These are phyloP conservation scores for Lasioglossum figueresi DNA, from an alignment of 2,888 invertebrate species.

Conservation along the genomic window DNA sequence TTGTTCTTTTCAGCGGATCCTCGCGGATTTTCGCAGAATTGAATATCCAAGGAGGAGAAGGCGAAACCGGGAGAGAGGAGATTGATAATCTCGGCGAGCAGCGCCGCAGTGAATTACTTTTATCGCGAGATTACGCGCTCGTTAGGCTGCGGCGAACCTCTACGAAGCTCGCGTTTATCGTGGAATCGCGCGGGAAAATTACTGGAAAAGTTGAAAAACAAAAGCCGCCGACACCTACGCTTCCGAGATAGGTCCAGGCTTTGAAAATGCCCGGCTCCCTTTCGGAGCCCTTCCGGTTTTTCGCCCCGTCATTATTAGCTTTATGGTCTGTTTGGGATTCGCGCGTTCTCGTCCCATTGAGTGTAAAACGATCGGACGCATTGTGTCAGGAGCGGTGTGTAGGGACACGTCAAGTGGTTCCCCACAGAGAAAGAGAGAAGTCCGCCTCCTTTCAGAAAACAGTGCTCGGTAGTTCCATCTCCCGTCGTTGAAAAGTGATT, in stretches of 20 bases:
- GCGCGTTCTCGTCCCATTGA: constrained; percentile 67
- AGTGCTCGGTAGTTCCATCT: constrained; percentile 68
- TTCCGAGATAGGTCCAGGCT: neutral
- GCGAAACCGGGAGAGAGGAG: too few relatives aligned
- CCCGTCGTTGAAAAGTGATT: constrained; percentile 70
- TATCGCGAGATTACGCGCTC: neutral
- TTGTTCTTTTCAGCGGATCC: constrained; percentile 40
- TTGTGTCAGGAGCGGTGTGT: constrained; percentile 72
- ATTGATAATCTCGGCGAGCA: constrained; percentile 4
- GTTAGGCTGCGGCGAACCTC: neutral
- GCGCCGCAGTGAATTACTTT: constrained; percentile 11
- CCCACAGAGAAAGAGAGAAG: constrained; percentile 75
- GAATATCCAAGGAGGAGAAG: neutral
- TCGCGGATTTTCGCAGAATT: constrained; percentile 41
- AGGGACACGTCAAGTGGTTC: constrained; percentile 81
- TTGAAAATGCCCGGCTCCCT: constrained; percentile 34
- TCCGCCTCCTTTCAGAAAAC: constrained; percentile 79
- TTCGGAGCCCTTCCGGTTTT: constrained; percentile 35
- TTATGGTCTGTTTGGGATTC: constrained; percentile 62
- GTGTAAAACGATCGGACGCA: constrained; percentile 76
- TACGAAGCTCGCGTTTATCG: neutral
- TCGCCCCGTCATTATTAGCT: constrained; percentile 63
- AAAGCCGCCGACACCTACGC: neutral
- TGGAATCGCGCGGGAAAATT: neutral
- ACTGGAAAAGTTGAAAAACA: constrained; percentile 1